Evolutionary conservation across 2,888 invertebrate species (phyloP).

Genomic region (Chirona hameri): DNA sequence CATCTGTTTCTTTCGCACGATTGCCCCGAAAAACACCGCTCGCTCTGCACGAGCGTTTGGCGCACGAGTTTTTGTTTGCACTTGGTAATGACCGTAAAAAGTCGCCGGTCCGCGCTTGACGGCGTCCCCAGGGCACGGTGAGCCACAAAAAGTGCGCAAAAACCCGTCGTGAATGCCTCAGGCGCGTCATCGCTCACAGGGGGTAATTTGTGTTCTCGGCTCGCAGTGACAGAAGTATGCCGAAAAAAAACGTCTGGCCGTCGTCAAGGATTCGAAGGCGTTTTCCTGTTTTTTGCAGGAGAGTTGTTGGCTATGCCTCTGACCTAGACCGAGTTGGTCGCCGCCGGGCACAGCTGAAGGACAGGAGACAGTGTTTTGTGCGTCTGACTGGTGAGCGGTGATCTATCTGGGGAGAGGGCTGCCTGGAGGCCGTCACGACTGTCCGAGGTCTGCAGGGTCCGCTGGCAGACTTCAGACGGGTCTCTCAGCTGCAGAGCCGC

Average conservation of each 20-base stretch:
- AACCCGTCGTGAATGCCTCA: background rate
- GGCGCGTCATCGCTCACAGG: background rate
- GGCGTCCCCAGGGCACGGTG: background rate
- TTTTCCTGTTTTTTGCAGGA: background rate
- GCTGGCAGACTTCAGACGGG: too few species aligned
- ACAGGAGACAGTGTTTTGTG: background rate
- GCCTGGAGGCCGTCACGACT: background rate
- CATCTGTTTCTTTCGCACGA: conserved; percentile 1
- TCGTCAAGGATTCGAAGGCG: background rate
- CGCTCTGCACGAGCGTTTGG: background rate
- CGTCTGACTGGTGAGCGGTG: conserved; percentile 1
- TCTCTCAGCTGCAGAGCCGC: too few species aligned
- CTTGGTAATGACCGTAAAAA: background rate
- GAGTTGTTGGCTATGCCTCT: background rate
- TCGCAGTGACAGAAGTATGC: background rate
- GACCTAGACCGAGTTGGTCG: background rate
- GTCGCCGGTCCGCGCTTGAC: background rate
- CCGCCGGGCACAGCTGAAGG: background rate
- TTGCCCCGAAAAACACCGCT: background rate
- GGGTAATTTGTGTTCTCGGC: background rate
- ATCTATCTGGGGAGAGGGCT: background rate
- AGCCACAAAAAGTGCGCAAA: background rate
- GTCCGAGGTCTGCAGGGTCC: too few species aligned
- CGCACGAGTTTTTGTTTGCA: background rate
- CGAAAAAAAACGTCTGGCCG: background rate